Base-by-base conservation (phyloP, 2,113 vertebrate species). In the Clarias magur region DNA sequence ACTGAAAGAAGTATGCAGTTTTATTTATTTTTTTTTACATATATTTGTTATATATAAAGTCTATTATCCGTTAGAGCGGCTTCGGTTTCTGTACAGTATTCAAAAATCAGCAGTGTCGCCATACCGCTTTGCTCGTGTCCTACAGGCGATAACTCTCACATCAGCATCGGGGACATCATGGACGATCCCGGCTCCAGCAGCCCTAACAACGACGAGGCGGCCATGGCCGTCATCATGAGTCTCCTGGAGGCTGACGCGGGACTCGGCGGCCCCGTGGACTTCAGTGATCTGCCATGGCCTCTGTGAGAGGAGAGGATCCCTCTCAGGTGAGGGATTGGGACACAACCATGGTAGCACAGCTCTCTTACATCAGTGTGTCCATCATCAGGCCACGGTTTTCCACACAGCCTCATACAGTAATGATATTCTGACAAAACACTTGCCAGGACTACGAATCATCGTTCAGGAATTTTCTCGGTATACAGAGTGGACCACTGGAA, bases 171-270 rank as follows among this genome's bases (percentile, higher is more conserved):
- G 57, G 79, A 99, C 88, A 98, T 99, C 96, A 97, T 99, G 88
- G 98, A 99, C 85, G 97, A 99, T 12, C 97, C 98, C 17, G 97
- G 98, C 80, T 99, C 98, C 25, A 99, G 98, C 93, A 99, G 98
- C 91, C 98, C 98, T 48, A 99, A 97, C 92, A 99, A 98, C 0
- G 98, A 99, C 0, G 98, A 99, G 92, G 98, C 98, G 0, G 98
- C 98, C 7, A 99, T 99, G 98, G 98, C 98, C 0, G 98, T 99
- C 82, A 99, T 99, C 88, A 99, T 99, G 98, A 99, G 98, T 90
- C 96, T 99, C 89, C 93, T 99, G 93, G 98, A 99, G 96, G 98
- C 98, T 0, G 98, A 99, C 38, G 98, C 98, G 4, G 98, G 98
- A 87, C 96, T 99, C 0, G 98, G 98, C 0, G 98, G 98, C 19